Percentiles rank a stretch among this genome's conserved stretches.
Conservation (phyloP, 2,888 invertebrate species). For the Abrostola triplasia region DNA sequence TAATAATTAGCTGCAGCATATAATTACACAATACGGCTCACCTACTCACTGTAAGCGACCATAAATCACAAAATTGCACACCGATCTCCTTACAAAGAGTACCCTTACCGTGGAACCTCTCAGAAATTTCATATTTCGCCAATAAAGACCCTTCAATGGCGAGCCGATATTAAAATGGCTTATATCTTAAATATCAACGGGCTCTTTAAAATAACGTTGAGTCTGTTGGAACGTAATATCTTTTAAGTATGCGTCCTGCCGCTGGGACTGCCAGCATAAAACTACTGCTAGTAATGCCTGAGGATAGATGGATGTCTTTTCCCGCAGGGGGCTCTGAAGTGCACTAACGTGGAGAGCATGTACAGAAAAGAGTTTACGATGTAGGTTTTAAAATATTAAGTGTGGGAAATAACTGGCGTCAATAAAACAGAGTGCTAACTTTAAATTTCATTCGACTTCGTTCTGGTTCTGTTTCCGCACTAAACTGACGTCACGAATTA, state of each 20-base stretch:
- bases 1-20: not conserved
- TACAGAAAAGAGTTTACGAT: conserved; percentile 19
- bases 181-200: conserved; percentile 60
- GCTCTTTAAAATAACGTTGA: conserved; percentile 54
- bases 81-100: conserved; percentile 47
- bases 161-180: conserved; percentile 70
- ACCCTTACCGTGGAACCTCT: conserved; percentile 44
- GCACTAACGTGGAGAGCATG: conserved; percentile 28
- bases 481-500: too few species aligned
- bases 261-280: conserved; percentile 29
- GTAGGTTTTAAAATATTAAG: conserved; percentile 28
- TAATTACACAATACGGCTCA: conserved; percentile 9
- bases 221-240: conserved; percentile 56
- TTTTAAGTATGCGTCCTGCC: conserved; percentile 49
- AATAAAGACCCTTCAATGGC: conserved; percentile 60
- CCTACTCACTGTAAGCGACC: conserved; percentile 27
- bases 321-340: conserved; percentile 25
- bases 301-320: conserved; percentile 21
- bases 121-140: conserved; percentile 65
- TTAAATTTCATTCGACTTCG: not conserved
- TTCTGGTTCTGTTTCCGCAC: not conserved
- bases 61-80: conserved; percentile 50
- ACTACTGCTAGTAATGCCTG: conserved; percentile 15
- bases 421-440: not conserved
- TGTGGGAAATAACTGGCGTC: conserved; percentile 9